phyloP scores from a whole-genome alignment of 2,888 invertebrate genomes.

The Pseudeuparius sepicola region DNA sequence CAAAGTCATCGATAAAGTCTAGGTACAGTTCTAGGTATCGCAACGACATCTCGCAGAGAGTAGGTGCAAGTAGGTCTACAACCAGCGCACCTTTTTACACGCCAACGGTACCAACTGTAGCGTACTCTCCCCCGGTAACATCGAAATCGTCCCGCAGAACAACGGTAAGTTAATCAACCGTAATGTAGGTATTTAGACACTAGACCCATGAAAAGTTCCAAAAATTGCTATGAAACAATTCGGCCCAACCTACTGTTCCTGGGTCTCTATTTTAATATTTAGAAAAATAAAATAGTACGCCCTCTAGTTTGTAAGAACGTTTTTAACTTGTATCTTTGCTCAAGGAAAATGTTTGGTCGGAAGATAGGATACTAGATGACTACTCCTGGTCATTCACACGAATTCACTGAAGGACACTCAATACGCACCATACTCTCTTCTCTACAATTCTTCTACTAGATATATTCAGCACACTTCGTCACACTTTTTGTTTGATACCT shows the following conservation, averaged over 20 bases:
- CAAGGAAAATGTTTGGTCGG: constrained; percentile 37
- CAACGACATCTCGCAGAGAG: constrained; percentile 31
- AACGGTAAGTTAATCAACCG: too few species aligned
- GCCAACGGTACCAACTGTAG: constrained; percentile 50
- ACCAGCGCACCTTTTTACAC: constrained; percentile 51
- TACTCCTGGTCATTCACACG: constrained; percentile 36
- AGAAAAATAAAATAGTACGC: constrained; percentile 36
- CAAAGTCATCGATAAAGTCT: constrained; percentile 11
- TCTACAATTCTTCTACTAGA: too few species aligned
- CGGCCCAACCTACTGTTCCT: too few species aligned
- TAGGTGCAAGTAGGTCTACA: constrained; percentile 37
- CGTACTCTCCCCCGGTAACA: constrained; percentile 54
- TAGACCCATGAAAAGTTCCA: too few species aligned
- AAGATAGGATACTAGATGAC: constrained; percentile 32
- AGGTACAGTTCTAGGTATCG: constrained; percentile 53
- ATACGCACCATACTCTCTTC: too few species aligned
- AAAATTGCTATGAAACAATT: too few species aligned
- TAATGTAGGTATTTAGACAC: too few species aligned
- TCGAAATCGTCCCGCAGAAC: constrained; percentile 26
- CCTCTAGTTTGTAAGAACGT: constrained; percentile 19
- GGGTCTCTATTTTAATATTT: too few species aligned
- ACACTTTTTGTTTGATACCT: too few species aligned
- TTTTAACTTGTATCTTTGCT: constrained; percentile 23
- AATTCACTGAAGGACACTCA: too few species aligned
- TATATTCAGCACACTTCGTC: too few species aligned